phyloP scores from a whole-genome alignment of 2,113 vertebrate species.

The Tragelaphus buxtoni region DNA sequence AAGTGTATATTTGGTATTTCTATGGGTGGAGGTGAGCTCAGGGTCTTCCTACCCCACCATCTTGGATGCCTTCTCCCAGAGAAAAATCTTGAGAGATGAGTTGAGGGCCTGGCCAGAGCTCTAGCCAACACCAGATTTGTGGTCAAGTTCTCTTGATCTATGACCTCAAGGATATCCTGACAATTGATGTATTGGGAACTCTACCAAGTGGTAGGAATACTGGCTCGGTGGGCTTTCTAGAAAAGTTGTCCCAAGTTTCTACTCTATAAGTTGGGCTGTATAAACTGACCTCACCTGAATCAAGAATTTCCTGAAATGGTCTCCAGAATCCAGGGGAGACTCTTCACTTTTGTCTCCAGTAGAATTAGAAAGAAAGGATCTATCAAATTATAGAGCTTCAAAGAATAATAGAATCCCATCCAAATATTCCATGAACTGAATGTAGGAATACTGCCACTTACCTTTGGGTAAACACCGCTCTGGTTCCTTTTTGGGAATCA shows the following conservation, averaged over 20 bases:
- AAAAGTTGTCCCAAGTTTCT: neutral
- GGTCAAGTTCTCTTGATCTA: neutral
- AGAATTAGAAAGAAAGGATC: neutral
- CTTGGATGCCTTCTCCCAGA: neutral
- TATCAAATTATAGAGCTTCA: neutral
- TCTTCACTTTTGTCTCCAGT: neutral
- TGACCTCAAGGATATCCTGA: neutral
- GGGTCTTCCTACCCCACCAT: neutral
- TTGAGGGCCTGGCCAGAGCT: neutral
- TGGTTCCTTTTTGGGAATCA: conserved; percentile 82
- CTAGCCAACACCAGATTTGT: neutral
- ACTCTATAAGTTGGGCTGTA: neutral
- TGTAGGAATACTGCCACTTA: conserved; percentile 69
- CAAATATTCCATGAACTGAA: neutral
- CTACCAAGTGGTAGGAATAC: neutral
- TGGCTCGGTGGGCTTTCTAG: neutral
- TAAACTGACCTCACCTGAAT: neutral
- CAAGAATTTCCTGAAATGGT: neutral
- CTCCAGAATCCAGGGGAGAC: neutral
- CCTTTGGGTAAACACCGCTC: conserved; percentile 89
- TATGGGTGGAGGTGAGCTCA: neutral
- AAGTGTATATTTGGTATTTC: neutral
- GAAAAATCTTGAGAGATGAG: neutral
- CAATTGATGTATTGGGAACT: neutral
- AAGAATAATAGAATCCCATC: neutral